Conservation (phyloP, 1,140 invertebrate genomes). For the Leptinotarsa lineolata region DNA sequence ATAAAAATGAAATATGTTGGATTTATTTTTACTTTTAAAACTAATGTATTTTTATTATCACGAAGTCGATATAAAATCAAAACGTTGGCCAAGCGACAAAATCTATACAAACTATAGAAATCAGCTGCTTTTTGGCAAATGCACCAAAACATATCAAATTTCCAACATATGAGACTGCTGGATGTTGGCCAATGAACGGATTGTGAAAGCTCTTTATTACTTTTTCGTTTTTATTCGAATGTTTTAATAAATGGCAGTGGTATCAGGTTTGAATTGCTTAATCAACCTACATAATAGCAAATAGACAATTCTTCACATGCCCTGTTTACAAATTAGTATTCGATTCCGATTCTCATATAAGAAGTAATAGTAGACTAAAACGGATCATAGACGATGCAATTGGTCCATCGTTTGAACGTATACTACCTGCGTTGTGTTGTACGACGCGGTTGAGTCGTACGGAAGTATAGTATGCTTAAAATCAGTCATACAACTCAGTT, state of each 20-base stretch:
- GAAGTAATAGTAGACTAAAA: too few relatives aligned
- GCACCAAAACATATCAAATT: slow-evolving; percentile 22
- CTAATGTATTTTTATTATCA: slow-evolving; percentile 16
- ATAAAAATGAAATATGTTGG: neutral
- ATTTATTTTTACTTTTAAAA: slow-evolving; percentile 13
- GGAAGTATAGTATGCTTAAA: too few relatives aligned
- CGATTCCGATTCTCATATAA: too few relatives aligned
- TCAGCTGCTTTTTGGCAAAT: slow-evolving; percentile 24
- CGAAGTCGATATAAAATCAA: slow-evolving; percentile 12
- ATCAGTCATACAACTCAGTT: too few relatives aligned
- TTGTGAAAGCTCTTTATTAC: neutral
- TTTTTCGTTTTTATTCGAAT: neutral
- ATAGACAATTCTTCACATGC: too few relatives aligned
- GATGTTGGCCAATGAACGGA: neutral
- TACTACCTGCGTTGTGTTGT: too few relatives aligned
- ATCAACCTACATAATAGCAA: too few relatives aligned
- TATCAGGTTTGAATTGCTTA: neutral
- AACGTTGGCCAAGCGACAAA: slow-evolving; percentile 8
- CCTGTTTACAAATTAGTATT: too few relatives aligned
- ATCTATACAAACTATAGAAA: slow-evolving; percentile 11
- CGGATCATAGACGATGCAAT: too few relatives aligned
- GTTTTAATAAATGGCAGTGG: neutral
- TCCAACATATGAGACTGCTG: slow-evolving; percentile 9
- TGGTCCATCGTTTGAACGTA: too few relatives aligned
- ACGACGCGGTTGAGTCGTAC: too few relatives aligned